These are phyloP conservation scores for Dryobota labecula DNA, from an alignment of 2,888 invertebrate genomes.

Conservation along the genomic window DNA sequence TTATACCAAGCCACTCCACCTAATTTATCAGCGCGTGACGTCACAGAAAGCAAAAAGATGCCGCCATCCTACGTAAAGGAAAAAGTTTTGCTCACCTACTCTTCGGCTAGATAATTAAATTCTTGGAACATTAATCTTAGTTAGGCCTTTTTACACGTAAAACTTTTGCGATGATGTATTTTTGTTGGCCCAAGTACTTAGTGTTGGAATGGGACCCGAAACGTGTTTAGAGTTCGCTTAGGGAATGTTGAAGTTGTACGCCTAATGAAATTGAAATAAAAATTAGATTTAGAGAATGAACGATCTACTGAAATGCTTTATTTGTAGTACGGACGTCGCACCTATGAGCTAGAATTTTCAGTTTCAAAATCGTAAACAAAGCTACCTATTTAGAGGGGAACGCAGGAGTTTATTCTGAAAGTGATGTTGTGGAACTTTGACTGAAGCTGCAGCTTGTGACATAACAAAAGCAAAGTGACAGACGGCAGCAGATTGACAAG, in stretches of 20 bases:
- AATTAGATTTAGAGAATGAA: conserved; percentile 38
- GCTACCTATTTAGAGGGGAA: not conserved
- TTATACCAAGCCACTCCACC: conserved; percentile 56
- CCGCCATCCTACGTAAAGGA: conserved; percentile 54
- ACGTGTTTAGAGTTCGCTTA: conserved; percentile 53
- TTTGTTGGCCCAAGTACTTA: conserved; percentile 54
- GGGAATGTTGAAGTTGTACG: conserved; percentile 36
- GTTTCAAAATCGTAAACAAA: not conserved
- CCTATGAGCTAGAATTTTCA: not conserved
- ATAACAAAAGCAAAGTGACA: too few species aligned
- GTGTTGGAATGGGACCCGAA: conserved; percentile 40
- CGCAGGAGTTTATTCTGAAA: not conserved
- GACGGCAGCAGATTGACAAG: not conserved
- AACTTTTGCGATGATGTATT: conserved; percentile 65
- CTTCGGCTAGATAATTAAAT: conserved; percentile 69
- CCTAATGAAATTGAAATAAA: conserved; percentile 45
- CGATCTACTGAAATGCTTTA: conserved; percentile 26
- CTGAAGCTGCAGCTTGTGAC: not conserved
- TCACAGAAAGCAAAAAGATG: conserved; percentile 61
- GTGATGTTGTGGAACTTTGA: not conserved
- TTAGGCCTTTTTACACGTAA: conserved; percentile 66
- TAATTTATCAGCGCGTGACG: conserved; percentile 65
- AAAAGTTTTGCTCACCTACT: conserved; percentile 65
- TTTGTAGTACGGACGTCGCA: conserved; percentile 30
- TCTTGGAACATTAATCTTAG: conserved; percentile 68